Evolutionary conservation across 2,797 vertebrate genomes (phyloP).

Genomic region (Girardinus metallicus): DNA sequence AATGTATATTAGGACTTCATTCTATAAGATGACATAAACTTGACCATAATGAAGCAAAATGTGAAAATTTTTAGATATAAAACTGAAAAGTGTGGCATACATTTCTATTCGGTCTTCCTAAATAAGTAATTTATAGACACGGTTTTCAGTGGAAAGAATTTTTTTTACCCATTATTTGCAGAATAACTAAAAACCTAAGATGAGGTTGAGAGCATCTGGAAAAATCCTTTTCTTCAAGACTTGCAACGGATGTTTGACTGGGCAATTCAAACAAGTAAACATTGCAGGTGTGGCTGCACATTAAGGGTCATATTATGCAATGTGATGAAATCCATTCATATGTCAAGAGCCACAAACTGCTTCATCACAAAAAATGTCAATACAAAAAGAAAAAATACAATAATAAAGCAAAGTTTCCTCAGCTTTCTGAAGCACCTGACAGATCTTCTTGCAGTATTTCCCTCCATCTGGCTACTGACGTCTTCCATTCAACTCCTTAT

Average conservation of each 20-base stretch:
- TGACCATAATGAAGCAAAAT: not conserved
- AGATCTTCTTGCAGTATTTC: not conserved
- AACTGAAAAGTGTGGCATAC: not conserved
- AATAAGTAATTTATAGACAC: not conserved
- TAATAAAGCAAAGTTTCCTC: not conserved
- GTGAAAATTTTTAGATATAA: not conserved
- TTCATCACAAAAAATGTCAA: not conserved
- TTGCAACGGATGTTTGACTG: not conserved
- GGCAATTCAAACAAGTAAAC: not conserved
- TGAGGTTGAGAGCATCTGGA: not conserved
- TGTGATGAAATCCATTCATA: not conserved
- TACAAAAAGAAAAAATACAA: not conserved
- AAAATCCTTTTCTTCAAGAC: not conserved
- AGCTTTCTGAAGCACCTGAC: not conserved
- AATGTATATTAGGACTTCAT: not conserved
- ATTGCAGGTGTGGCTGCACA: not conserved
- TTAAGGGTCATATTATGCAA: not conserved
- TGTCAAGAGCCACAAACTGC: not conserved
- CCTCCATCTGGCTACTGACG: not conserved
- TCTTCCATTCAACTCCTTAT: not conserved
- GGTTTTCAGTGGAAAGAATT: not conserved
- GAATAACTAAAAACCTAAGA: not conserved
- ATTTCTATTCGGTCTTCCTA: not conserved
- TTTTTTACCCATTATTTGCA: not conserved
- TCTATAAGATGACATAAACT: not conserved